These are phyloP conservation scores for Dicaeum eximium DNA, from an alignment of 2,113 vertebrate genomes.

Conservation along the genomic window DNA sequence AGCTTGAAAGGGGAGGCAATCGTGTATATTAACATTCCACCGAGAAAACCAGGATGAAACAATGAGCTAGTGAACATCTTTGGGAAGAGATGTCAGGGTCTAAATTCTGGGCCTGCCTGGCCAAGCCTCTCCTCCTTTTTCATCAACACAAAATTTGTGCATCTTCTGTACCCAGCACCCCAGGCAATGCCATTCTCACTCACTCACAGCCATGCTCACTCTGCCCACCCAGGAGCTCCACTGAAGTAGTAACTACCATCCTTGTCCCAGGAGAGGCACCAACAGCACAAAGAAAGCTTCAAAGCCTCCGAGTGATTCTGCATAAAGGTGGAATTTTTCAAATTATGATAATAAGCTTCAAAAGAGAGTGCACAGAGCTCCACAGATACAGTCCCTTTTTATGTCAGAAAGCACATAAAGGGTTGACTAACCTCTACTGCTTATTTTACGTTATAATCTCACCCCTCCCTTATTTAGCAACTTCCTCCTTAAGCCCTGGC, in stretches of 20 bases:
- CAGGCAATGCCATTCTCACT: neutral
- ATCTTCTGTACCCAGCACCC: neutral
- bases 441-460: neutral
- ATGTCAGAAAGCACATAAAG: neutral
- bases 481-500: conserved; percentile 1
- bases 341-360: neutral
- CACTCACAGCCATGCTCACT: neutral
- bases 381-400: neutral
- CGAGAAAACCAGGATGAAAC: neutral
- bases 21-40: neutral
- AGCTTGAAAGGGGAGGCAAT: neutral
- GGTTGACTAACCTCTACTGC: neutral
- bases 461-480: neutral
- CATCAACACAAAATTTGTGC: neutral
- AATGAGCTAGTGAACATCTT: neutral
- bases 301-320: neutral
- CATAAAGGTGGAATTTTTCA: neutral
- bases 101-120: neutral
- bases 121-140: neutral
- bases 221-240: neutral
- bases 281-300: neutral
- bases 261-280: neutral
- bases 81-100: neutral
- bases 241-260: neutral
- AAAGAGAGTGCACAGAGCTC: neutral